phyloP scores from a whole-genome alignment of 1,140 invertebrate species.

The Muscidifurax raptorellus region DNA sequence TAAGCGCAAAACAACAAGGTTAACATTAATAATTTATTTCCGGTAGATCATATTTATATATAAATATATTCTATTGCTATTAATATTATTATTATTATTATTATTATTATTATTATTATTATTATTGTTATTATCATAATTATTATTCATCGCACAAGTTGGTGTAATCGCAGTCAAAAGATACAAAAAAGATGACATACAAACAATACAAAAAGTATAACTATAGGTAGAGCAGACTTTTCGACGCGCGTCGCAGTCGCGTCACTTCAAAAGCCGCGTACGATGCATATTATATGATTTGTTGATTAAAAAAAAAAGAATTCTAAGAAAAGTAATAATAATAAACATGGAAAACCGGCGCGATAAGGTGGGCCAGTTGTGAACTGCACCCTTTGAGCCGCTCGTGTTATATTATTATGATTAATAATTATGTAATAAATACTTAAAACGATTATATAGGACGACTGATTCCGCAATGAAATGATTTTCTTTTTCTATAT shows the following conservation, averaged over 20 bases:
- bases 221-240: constrained; percentile 4
- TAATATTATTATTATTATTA: constrained; percentile 43
- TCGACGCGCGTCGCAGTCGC: constrained; percentile 2
- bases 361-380: constrained; percentile 21
- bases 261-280: constrained; percentile 33
- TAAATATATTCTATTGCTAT: constrained; percentile 42
- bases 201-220: constrained; percentile 7
- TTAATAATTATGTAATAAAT: constrained; percentile 32
- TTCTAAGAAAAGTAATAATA: background rate
- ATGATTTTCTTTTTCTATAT: constrained; percentile 63
- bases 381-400: constrained; percentile 28
- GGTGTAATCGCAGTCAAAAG: constrained; percentile 40
- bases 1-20: constrained; percentile 63
- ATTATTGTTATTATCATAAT: constrained; percentile 41
- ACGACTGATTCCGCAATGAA: constrained; percentile 65
- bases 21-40: constrained; percentile 72
- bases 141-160: constrained; percentile 51
- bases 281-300: constrained; percentile 8
- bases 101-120: constrained; percentile 42
- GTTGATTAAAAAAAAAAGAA: constrained; percentile 4
- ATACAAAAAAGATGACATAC: constrained; percentile 19
- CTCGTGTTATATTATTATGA: constrained; percentile 34
- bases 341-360: background rate
- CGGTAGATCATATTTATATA: constrained; percentile 67
- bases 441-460: constrained; percentile 56